A percentile compares a stretch with the other conserved stretches of the same genome.
phyloP scores from a whole-genome alignment of 1,140 invertebrate species.

The Muscidifurax raptorellus region DNA sequence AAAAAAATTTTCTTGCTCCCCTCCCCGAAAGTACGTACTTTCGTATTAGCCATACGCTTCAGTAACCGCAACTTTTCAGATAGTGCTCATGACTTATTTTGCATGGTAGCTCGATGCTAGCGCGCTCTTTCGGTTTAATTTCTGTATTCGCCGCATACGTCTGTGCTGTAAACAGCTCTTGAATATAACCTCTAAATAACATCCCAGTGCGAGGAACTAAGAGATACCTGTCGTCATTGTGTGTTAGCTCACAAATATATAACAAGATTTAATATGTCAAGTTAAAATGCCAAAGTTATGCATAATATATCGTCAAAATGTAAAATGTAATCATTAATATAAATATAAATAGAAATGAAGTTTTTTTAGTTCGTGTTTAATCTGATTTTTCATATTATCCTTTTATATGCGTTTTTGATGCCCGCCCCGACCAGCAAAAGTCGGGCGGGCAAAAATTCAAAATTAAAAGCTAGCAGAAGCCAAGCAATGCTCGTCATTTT shows the following conservation, averaged over 20 bases:
- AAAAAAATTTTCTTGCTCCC: background rate
- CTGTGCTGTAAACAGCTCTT: too few species aligned
- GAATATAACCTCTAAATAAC: too few species aligned
- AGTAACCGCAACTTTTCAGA: background rate
- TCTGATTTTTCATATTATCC: too few species aligned
- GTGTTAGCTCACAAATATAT: too few species aligned
- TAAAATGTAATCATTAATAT: background rate
- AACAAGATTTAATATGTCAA: too few species aligned
- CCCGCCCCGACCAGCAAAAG: background rate
- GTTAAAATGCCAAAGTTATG: too few species aligned
- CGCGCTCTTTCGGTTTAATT: background rate
- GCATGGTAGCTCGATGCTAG: background rate
- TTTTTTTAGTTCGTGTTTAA: background rate
- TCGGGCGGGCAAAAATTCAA: background rate
- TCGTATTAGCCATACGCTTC: background rate
- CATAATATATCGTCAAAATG: too few species aligned
- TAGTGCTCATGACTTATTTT: background rate
- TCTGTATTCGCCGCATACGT: background rate
- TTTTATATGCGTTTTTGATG: too few species aligned
- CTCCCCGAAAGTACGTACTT: conserved; percentile 31
- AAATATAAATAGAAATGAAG: background rate
- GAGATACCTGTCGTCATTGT: too few species aligned
- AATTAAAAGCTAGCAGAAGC: too few species aligned
- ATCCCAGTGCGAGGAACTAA: too few species aligned
- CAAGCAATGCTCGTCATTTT: too few species aligned